These are phyloP conservation scores for Halcyon senegalensis DNA, from an alignment of 2,113 vertebrate genomes.

Conservation along the genomic window DNA sequence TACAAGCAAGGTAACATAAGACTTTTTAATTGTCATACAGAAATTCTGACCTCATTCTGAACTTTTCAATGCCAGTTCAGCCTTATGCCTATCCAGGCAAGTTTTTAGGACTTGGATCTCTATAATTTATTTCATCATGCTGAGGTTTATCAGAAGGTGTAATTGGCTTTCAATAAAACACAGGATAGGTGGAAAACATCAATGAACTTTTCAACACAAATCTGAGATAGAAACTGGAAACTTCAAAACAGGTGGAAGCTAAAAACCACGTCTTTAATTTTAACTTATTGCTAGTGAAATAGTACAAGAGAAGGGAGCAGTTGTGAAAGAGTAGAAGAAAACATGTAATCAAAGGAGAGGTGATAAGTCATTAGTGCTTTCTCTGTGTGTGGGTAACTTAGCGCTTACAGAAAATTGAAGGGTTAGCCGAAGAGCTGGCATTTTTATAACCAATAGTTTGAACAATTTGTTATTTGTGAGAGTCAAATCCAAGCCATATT, in stretches of 20 bases:
- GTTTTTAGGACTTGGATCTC: neutral
- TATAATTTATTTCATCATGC: neutral
- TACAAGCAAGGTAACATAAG: neutral
- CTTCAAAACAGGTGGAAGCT: neutral
- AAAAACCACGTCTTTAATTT: neutral
- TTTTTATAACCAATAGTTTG: neutral
- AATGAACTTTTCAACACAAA: neutral
- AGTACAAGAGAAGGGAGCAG: neutral
- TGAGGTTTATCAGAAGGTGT: neutral
- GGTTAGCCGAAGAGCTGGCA: neutral
- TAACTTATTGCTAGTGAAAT: neutral
- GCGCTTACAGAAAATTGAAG: neutral
- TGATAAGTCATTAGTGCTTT: neutral
- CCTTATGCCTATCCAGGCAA: neutral
- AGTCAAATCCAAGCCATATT: neutral
- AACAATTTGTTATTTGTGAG: neutral
- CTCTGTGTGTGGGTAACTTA: neutral
- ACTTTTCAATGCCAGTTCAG: neutral
- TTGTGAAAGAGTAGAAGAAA: neutral
- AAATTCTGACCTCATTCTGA: neutral
- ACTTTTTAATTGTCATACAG: neutral
- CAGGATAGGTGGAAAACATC: neutral
- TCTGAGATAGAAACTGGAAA: neutral
- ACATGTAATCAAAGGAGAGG: neutral
- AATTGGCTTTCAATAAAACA: neutral